These are phyloP conservation scores for Opisthograptis luteolata DNA, from an alignment of 2,888 invertebrate species.

Conservation along the genomic window DNA sequence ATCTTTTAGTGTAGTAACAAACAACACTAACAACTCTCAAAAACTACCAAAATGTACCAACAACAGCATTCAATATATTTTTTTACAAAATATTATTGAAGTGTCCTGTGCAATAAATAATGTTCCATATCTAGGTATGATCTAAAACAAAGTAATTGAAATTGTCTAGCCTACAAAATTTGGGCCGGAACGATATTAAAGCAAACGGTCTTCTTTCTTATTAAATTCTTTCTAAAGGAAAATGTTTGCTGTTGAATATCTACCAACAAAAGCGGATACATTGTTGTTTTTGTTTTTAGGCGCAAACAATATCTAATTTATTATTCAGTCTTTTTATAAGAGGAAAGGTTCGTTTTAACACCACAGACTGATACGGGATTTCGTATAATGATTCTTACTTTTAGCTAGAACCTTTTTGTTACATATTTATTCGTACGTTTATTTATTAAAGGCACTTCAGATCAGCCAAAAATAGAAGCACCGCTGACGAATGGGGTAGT, in stretches of 20 bases:
- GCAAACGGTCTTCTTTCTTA: conserved; percentile 21
- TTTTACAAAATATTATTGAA: too few relatives aligned
- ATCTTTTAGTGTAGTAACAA: too few relatives aligned
- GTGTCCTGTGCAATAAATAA: too few relatives aligned
- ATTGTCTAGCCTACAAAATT: conserved; percentile 16
- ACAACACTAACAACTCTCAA: too few relatives aligned
- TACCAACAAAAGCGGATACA: conserved; percentile 24
- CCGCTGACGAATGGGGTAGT: too few relatives aligned
- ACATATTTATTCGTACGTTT: too few relatives aligned
- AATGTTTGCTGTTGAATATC: conserved; percentile 21
- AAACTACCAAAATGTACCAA: too few relatives aligned
- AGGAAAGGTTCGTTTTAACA: conserved; percentile 11
- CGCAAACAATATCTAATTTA: conserved; percentile 36
- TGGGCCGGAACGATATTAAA: conserved; percentile 15
- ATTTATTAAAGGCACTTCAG: too few relatives aligned
- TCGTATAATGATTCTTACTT: neutral
- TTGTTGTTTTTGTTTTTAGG: conserved; percentile 25
- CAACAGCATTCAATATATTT: too few relatives aligned
- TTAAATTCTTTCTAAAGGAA: conserved; percentile 28
- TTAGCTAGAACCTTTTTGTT: neutral
- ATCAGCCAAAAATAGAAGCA: too few relatives aligned
- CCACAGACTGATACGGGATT: neutral
- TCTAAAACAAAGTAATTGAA: conserved; percentile 10
- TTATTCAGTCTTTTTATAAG: conserved; percentile 38
- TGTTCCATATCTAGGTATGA: too few relatives aligned